A percentile compares a stretch with the other conserved stretches of the same genome.
Conservation (phyloP, 2,113 vertebrate species). For the Pituophis catenifer region DNA sequence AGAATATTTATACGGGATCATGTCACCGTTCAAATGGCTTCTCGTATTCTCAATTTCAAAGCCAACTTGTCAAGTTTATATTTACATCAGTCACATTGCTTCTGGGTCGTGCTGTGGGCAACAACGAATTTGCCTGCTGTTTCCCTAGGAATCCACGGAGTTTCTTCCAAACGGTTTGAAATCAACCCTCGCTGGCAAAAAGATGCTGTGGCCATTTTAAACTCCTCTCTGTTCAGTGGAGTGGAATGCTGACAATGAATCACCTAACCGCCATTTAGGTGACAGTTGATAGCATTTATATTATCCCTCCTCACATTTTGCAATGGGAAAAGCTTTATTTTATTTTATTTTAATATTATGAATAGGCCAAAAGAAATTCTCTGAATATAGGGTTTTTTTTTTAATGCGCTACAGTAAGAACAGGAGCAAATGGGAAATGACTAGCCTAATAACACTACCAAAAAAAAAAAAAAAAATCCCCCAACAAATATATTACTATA, state of each 20-base stretch:
- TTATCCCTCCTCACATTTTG: not conserved
- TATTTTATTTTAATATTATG: not conserved
- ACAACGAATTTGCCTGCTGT: not conserved
- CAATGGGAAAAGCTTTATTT: not conserved
- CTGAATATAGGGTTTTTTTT: not conserved
- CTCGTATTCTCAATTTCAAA: not conserved
- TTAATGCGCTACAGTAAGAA: not conserved
- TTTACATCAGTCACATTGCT: not conserved
- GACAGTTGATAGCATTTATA: not conserved
- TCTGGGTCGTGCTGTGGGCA: not conserved
- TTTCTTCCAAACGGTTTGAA: not conserved
- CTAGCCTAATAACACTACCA: not conserved
- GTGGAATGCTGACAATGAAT: not conserved
- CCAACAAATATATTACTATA: not conserved
- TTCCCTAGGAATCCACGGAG: not conserved
- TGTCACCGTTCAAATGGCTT: not conserved
- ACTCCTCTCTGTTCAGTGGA: not conserved
- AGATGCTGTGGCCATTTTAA: not conserved
- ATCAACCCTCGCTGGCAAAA: not conserved
- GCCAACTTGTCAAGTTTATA: not conserved
- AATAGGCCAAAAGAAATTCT: not conserved
- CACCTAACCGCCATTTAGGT: not conserved
- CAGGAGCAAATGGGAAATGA: not conserved
- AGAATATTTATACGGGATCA: not conserved
- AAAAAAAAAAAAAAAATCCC: too few relatives aligned